Percentiles rank a stretch among this genome's conserved stretches.
phyloP scores from a whole-genome alignment of 2,797 vertebrate genomes.

The Trachurus trachurus region DNA sequence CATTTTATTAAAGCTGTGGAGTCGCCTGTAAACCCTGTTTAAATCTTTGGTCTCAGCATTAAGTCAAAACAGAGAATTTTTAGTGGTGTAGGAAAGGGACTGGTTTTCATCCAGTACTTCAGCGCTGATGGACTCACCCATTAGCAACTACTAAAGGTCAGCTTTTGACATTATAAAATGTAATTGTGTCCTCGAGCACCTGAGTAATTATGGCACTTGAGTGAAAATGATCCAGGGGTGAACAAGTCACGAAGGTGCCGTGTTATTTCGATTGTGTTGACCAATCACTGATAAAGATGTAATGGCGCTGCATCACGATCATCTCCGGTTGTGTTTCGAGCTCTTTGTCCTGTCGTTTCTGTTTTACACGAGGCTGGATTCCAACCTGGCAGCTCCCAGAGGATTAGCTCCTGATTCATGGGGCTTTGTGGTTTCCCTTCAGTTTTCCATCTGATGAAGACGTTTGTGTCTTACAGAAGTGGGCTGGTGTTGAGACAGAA shows the following conservation, averaged over 20 bases:
- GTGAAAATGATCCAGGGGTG: conserved; percentile 30
- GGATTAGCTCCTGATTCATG: conserved; percentile 3
- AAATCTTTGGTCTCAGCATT: conserved; percentile 9
- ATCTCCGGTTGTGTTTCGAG: background rate
- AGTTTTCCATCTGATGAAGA: conserved; percentile 36
- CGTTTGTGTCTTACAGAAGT: conserved; percentile 1
- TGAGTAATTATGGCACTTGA: conserved; percentile 36
- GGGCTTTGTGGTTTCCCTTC: conserved; percentile 19
- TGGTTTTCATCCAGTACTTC: conserved; percentile 15
- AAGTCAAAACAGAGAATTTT: conserved; percentile 9
- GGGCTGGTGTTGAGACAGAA: background rate
- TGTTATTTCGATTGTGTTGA: conserved; percentile 34
- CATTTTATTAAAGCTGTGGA: background rate
- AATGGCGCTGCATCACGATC: conserved; percentile 15
- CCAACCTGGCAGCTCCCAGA: conserved; percentile 8
- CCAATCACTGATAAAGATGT: conserved; percentile 30
- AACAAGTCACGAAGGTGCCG: conserved; percentile 24
- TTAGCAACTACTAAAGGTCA: conserved; percentile 32
- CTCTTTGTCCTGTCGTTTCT: conserved; percentile 19
- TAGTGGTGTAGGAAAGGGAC: background rate
- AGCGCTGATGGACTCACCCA: conserved; percentile 35
- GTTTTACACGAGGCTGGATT: conserved; percentile 3
- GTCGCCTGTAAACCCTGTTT: background rate
- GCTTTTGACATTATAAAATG: conserved; percentile 51
- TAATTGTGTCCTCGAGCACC: conserved; percentile 50